A percentile compares a stretch with the other conserved stretches of the same genome.
Evolutionary conservation across 2,113 vertebrate species (phyloP).

Genomic region (Bubo bubo): DNA sequence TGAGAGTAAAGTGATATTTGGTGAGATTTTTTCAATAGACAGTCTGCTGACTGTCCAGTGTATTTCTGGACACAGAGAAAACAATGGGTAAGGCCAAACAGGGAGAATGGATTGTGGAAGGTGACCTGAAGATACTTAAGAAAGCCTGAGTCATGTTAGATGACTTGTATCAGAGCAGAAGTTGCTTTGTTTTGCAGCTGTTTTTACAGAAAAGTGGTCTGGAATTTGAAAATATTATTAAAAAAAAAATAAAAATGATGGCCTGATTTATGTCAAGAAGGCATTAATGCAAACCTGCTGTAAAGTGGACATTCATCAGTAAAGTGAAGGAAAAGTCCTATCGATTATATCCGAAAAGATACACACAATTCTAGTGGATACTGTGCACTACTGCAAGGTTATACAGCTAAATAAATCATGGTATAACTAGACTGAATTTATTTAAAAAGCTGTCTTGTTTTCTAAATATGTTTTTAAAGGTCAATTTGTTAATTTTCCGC

Average conservation of each 20-base stretch:
- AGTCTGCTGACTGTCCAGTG: not conserved
- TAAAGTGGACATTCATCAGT: not conserved
- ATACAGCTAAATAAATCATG: not conserved
- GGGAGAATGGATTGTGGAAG: not conserved
- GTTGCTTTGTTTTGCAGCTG: not conserved
- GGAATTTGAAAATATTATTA: not conserved
- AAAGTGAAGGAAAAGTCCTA: not conserved
- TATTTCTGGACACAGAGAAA: not conserved
- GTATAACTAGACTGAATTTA: not conserved
- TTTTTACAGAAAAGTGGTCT: not conserved
- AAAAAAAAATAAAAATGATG: not conserved
- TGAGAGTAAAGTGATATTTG: not conserved
- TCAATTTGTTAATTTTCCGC: conserved; percentile 18
- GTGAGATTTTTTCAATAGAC: not conserved
- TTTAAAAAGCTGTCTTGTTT: not conserved
- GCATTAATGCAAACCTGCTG: not conserved
- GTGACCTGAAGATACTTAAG: not conserved
- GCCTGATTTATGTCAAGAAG: not conserved
- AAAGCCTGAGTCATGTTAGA: not conserved
- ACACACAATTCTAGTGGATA: not conserved
- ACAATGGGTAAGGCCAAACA: not conserved
- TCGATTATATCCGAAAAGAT: not conserved
- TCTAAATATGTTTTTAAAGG: conserved; percentile 11
- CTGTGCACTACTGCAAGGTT: not conserved
- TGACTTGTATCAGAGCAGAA: not conserved